Evolutionary conservation across 2,888 invertebrate genomes (phyloP), one percentile per base, ranked within the genome.

Genomic region (Monoplex corrugatus): DNA sequence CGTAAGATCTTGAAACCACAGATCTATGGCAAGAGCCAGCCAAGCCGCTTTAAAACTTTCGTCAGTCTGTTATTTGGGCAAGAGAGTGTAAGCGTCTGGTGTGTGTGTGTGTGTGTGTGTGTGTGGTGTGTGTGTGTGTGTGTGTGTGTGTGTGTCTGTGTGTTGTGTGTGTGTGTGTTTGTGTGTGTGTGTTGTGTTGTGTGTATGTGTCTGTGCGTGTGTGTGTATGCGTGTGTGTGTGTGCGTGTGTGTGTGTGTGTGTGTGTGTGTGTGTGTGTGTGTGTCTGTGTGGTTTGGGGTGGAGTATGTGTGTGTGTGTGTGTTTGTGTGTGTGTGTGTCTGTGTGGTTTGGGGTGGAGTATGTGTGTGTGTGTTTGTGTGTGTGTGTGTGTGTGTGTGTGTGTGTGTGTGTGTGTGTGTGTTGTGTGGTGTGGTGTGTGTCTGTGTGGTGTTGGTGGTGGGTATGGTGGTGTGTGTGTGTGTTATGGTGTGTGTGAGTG

Each of bases 401-500:
- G 3, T 8, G 23, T 63, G 63, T 23, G 63, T 63, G 63, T 63
- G 63, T 8, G 23, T 63, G 13, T 23, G 23, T 63, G 63, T 63
- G 63, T 3, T 23, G 23, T 63, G 63, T 63, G 63, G 8, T 28
- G 8, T 8, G 13, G 63, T 63, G 63, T 63, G 63, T 8, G 63
- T 8, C 13, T 23, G 63, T 63, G 63, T n/a, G n/a, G n/a, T n/a
- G n/a, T n/a, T n/a, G n/a, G 8, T 8, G 13, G 63, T 63, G 63
- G 16, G 63, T 8, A 28, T 8, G 13, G 3, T 16, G 16, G 63
- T 63, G 63, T 63, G 63, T 63, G 8, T 63, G 63, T 63, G 63
- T 63, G 63, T 63, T n/a, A n/a, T n/a, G n/a, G 63, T 63, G 63
- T 63, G 63, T 63, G 63, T 63, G 63, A 23, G 63, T 63, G 63